Conservation (phyloP, 2,113 vertebrate genomes). For the Emydocephalus ijimae region DNA sequence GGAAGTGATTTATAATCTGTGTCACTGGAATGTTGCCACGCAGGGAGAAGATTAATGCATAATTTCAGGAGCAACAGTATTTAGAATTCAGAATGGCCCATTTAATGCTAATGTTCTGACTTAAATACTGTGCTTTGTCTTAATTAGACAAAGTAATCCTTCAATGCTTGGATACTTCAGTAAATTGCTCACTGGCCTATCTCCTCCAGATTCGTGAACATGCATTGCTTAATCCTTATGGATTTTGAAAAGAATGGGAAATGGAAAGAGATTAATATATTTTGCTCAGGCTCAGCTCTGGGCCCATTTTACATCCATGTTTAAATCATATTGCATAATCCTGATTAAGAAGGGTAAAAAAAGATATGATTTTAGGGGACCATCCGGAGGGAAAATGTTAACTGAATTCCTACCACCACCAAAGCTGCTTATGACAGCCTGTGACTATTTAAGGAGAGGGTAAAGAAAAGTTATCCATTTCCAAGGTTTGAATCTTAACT, state of each 20-base stretch:
- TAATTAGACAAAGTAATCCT: constrained; percentile 71
- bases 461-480: neutral
- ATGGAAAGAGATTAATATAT: constrained; percentile 36
- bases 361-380: neutral
- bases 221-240: constrained; percentile 35
- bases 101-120: constrained; percentile 64
- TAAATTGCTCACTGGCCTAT: constrained; percentile 60
- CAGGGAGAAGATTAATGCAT: constrained; percentile 59
- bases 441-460: neutral
- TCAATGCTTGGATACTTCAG: constrained; percentile 57
- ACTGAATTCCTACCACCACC: neutral
- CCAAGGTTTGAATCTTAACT: neutral
- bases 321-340: neutral
- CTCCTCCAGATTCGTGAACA: constrained; percentile 36
- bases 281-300: neutral
- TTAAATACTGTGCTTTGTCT: constrained; percentile 62
- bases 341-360: neutral
- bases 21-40: constrained; percentile 48
- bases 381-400: neutral
- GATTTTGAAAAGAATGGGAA: constrained; percentile 32
- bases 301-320: neutral
- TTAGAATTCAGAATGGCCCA: constrained; percentile 63
- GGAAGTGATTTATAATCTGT: constrained; percentile 49
- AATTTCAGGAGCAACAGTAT: constrained; percentile 67
- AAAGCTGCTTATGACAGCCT: neutral